These are phyloP conservation scores for Chelonus insularis DNA, from an alignment of 1,140 invertebrate species.

Conservation along the genomic window DNA sequence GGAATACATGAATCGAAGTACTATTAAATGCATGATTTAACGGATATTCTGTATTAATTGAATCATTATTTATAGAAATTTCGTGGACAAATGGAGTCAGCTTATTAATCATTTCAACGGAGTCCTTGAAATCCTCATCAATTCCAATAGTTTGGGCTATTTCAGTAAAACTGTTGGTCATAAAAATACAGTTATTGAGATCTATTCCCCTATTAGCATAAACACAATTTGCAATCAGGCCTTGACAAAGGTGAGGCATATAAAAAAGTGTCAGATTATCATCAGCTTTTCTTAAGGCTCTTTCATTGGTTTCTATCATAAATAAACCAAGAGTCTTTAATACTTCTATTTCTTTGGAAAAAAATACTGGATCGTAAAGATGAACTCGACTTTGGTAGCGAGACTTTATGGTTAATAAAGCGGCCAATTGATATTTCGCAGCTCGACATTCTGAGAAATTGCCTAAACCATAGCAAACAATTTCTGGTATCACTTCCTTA, in stretches of 20 bases:
- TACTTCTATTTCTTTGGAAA: constrained; percentile 22
- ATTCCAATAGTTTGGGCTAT: constrained; percentile 1
- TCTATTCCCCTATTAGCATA: constrained; percentile 16
- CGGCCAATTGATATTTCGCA: constrained; percentile 19
- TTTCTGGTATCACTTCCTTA: constrained; percentile 10
- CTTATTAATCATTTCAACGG: constrained; percentile 21
- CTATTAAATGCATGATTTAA: constrained; percentile 9
- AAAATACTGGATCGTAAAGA: constrained; percentile 24
- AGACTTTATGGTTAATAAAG: constrained; percentile 19
- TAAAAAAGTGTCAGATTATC: constrained; percentile 21
- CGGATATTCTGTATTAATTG: neutral
- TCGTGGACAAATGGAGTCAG: neutral
- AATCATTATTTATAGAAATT: constrained; percentile 2
- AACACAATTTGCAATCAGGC: constrained; percentile 22
- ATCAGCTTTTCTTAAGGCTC: neutral
- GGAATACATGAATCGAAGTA: constrained; percentile 22
- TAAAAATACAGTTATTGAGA: constrained; percentile 17
- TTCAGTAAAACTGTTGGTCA: constrained; percentile 23
- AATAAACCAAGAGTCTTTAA: constrained; percentile 15
- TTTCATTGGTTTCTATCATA: constrained; percentile 20
- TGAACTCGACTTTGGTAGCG: constrained; percentile 13
- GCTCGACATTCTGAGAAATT: constrained; percentile 20
- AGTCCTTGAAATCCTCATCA: neutral
- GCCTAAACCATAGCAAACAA: constrained; percentile 24
- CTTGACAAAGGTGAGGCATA: constrained; percentile 25